A percentile compares a stretch with the other conserved stretches of the same genome.
phyloP scores from a whole-genome alignment of 2,888 invertebrate genomes.

The Brachynemurus nebulosus region DNA sequence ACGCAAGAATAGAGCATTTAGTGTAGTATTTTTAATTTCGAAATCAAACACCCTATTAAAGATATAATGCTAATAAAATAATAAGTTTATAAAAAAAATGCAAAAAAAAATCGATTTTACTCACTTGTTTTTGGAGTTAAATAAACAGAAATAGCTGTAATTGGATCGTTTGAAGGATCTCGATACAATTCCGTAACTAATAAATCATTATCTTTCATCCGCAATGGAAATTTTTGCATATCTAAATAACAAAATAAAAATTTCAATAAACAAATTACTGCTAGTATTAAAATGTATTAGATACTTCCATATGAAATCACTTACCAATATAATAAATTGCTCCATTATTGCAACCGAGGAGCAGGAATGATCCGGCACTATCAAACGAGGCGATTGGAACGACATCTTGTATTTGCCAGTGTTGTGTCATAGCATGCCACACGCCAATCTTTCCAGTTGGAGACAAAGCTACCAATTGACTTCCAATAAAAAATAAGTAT shows the following conservation, averaged over 20 bases:
- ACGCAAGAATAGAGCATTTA: too few species aligned
- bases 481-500: constrained; percentile 93
- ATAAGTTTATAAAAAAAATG: constrained; percentile 13
- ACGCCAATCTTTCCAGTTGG: constrained; percentile 90
- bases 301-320: constrained; percentile 10
- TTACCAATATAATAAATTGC: constrained; percentile 93
- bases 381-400: constrained; percentile 92
- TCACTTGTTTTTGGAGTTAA: constrained; percentile 98
- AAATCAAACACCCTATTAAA: not conserved
- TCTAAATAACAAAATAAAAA: constrained; percentile 42
- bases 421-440: constrained; percentile 99
- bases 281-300: not conserved
- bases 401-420: constrained; percentile 96
- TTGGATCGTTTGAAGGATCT: constrained; percentile 89
- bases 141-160: constrained; percentile 96
- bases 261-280: not conserved
- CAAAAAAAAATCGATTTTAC: constrained; percentile 28
- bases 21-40: not conserved
- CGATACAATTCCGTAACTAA: constrained; percentile 91
- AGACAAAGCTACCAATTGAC: constrained; percentile 91
- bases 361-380: constrained; percentile 88
- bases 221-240: constrained; percentile 97
- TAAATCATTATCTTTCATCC: constrained; percentile 98
- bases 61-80: too few species aligned
- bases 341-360: constrained; percentile 92